Conservation (phyloP, 2,113 vertebrate genomes). For the Capreolus pygargus region DNA sequence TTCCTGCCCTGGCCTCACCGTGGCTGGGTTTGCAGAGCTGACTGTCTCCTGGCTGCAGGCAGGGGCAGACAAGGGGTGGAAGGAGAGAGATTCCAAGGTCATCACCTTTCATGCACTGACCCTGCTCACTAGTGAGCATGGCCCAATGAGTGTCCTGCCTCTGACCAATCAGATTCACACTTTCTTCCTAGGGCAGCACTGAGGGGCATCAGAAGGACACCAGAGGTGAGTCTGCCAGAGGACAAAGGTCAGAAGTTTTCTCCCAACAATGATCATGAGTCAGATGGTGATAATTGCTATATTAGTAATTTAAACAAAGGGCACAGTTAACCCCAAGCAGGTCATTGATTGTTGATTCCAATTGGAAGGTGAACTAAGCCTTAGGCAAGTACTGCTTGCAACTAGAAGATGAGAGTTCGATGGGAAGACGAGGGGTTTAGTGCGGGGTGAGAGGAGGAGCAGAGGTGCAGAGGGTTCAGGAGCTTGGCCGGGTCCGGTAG, state of each 20-base stretch:
- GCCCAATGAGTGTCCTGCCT: neutral
- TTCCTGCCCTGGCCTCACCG: fast-evolving
- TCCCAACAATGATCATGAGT: neutral
- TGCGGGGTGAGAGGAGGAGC: too few species aligned
- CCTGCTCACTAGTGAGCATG: neutral
- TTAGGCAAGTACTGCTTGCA: neutral
- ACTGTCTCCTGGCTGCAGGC: neutral
- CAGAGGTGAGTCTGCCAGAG: neutral
- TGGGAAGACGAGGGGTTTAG: neutral
- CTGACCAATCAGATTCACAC: neutral
- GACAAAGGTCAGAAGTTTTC: neutral
- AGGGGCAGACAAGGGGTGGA: neutral
- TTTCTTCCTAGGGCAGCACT: neutral
- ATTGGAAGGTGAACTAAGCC: neutral
- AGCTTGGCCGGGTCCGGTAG: neutral
- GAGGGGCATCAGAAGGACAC: neutral
- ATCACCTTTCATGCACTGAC: neutral
- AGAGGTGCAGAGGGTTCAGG: neutral
- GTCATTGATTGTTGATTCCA: neutral
- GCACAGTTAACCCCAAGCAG: neutral
- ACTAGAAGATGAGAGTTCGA: neutral
- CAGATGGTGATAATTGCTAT: neutral
- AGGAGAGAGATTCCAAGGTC: too few species aligned
- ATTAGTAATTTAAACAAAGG: neutral
- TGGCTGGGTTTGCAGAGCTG: neutral